Base-by-base conservation (phyloP, 2,113 vertebrate genomes). In the Thinocorus orbignyianus region DNA sequence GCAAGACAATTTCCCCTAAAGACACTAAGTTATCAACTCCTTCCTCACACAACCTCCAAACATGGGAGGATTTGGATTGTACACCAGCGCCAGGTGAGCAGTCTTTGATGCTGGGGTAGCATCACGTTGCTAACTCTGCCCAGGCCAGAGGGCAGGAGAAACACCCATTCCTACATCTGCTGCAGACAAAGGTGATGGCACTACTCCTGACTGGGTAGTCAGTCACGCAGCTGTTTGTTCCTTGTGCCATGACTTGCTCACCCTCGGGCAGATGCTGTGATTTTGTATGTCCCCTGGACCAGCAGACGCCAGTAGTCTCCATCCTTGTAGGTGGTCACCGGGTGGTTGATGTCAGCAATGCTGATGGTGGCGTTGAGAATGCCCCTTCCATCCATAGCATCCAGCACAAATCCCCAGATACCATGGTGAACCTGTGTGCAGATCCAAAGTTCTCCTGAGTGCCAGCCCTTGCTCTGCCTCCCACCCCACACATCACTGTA, bases 291-390 rank as follows among this genome's bases (percentile, higher is more conserved):
- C 73, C 99, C 99, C 25, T 98, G 98, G 61, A 98, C 97, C 96
- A 99, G 96, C 28, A 99, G 98, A 88, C 99, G 99, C 99, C 99
- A 99, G 96, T 99, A 99, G 95, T 99, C 99, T 88, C 99, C 99
- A 49, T 95, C 98, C 76, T 89, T 98, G 92, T 98, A 98, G n/a
- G 99, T 99, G 79, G 98, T 98, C 95, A 99, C 91, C 0, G 97
- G 97, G 89, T 99, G 99, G 92, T 99, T 84, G 55, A 99, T 98
- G 57, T 97, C 89, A 1, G 98, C 98, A 41, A 99, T 98, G 11
- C 97, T 98, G 94, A 99, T 99, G 82, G 99, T 99, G 66, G 99
- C 99, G 5, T 99, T 99, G 74, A 98, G 97, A 94, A 99, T 99
- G 72, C 99, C 99, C 49, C 97, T 98, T 46, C 98, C 97, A 48